These are phyloP conservation scores for Sussaba pulchella DNA, from an alignment of 2,888 invertebrate species.

Conservation along the genomic window DNA sequence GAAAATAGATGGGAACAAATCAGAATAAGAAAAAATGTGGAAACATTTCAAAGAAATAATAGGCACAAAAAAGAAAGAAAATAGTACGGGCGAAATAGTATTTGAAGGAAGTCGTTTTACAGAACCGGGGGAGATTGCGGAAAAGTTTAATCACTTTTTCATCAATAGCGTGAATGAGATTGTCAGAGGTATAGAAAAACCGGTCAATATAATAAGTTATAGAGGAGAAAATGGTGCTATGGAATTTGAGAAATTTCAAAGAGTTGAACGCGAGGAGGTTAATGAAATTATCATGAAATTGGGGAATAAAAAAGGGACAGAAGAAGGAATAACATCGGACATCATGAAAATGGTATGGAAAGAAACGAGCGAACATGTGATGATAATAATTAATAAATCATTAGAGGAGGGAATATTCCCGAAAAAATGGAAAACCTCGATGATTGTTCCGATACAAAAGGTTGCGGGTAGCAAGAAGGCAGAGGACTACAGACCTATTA, in stretches of 20 bases:
- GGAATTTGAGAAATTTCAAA: background rate
- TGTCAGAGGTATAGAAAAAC: background rate
- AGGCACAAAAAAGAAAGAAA: slow-evolving; percentile 32
- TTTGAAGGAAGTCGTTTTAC: slow-evolving; percentile 12
- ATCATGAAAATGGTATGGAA: slow-evolving; percentile 27
- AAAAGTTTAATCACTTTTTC: slow-evolving; percentile 62
- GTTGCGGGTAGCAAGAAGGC: slow-evolving; percentile 4
- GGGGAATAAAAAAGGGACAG: slow-evolving; percentile 27
- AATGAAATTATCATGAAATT: slow-evolving; percentile 28
- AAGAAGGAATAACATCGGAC: slow-evolving; percentile 18
- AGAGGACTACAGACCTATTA: slow-evolving; percentile 29
- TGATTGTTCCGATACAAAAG: slow-evolving; percentile 34
- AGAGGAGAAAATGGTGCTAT: background rate
- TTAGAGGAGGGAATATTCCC: slow-evolving; percentile 22
- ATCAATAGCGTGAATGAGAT: slow-evolving; percentile 37
- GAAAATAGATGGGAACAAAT: slow-evolving; percentile 21
- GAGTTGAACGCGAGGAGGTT: slow-evolving; percentile 19
- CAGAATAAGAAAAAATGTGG: slow-evolving; percentile 38
- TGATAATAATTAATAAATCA: slow-evolving; percentile 35
- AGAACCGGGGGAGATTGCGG: slow-evolving; percentile 46
- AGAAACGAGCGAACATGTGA: background rate
- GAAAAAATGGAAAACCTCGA: too few species aligned
- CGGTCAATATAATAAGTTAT: background rate
- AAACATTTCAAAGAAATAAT: slow-evolving; percentile 36
- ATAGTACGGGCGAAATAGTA: slow-evolving; percentile 12